Conservation (phyloP, 2,113 vertebrate genomes). For the Tonatia bakeri region DNA sequence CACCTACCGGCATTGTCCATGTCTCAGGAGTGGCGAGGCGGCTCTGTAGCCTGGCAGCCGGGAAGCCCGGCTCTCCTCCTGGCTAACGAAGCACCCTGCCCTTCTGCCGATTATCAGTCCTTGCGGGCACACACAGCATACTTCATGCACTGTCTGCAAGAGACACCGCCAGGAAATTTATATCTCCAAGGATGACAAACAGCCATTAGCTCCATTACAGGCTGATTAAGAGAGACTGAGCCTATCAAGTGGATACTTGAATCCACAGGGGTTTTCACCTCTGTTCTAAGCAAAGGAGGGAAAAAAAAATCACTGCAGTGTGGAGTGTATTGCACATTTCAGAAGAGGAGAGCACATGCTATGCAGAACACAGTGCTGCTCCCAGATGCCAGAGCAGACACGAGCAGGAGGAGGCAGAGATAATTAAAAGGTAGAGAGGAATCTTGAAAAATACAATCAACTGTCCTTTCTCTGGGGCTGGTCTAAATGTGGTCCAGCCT, state of each 20-base stretch:
- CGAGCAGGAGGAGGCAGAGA: conserved; percentile 55
- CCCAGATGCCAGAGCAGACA: conserved; percentile 57
- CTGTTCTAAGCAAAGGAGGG: conserved; percentile 74
- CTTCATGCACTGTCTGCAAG: conserved; percentile 84
- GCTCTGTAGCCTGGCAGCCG: conserved; percentile 69
- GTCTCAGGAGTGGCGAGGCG: conserved; percentile 70
- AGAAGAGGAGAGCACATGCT: conserved; percentile 56
- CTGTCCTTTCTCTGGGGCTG: not conserved
- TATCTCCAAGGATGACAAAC: conserved; percentile 89
- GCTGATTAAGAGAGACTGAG: conserved; percentile 84
- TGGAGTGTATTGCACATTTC: conserved; percentile 55
- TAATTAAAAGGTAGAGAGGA: conserved; percentile 33
- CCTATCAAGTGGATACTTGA: conserved; percentile 85
- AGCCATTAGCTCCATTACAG: conserved; percentile 89
- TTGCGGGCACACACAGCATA: conserved; percentile 81
- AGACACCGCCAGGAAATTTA: conserved; percentile 88
- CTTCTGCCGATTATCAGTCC: conserved; percentile 81
- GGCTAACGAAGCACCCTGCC: conserved; percentile 79
- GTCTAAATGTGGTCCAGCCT: not conserved
- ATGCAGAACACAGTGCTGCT: conserved; percentile 50
- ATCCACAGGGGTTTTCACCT: conserved; percentile 80
- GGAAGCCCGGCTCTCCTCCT: conserved; percentile 54
- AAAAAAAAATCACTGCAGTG: conserved; percentile 68
- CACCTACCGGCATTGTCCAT: conserved; percentile 87
- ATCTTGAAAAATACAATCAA: not conserved